Conservation (phyloP, 2,113 vertebrate species). For the Falco punctatus region DNA sequence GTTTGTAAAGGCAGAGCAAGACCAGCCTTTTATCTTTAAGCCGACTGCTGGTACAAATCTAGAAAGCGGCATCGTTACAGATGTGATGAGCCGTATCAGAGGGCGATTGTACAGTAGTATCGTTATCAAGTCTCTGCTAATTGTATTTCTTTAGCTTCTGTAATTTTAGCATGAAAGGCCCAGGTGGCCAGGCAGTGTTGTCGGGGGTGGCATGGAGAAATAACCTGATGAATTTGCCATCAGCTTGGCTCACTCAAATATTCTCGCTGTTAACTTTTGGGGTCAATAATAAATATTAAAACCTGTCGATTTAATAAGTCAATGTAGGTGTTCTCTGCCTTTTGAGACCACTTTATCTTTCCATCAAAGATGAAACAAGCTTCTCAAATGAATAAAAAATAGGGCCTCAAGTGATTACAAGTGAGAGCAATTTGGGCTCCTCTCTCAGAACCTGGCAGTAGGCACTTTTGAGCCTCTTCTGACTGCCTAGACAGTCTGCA, state of each 20-base stretch:
- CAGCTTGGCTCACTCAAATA: constrained; percentile 18
- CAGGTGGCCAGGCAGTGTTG: background rate
- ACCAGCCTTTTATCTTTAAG: background rate
- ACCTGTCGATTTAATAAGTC: constrained; percentile 60
- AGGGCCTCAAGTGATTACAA: constrained; percentile 71
- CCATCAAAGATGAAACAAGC: constrained; percentile 50
- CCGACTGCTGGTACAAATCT: accelerated
- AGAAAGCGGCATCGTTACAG: background rate
- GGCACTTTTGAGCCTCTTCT: constrained; percentile 44
- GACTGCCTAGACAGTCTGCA: constrained; percentile 33
- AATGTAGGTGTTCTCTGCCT: constrained; percentile 59
- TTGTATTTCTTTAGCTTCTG: constrained; percentile 15
- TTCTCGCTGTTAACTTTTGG: background rate
- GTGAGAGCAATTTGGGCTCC: constrained; percentile 53
- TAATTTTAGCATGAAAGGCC: constrained; percentile 23
- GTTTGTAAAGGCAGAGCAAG: background rate
- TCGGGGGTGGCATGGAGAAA: background rate
- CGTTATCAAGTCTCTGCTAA: background rate
- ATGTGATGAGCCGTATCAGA: background rate
- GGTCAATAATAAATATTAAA: constrained; percentile 68
- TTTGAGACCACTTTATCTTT: constrained; percentile 63
- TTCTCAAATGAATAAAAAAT: constrained; percentile 72
- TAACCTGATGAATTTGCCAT: constrained; percentile 50
- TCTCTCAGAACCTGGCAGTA: constrained; percentile 49
- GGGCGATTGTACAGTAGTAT: background rate